A percentile compares a stretch with the other conserved stretches of the same genome.
Conservation (phyloP, 1,140 invertebrate genomes). For the Frieseomelitta varia region DNA sequence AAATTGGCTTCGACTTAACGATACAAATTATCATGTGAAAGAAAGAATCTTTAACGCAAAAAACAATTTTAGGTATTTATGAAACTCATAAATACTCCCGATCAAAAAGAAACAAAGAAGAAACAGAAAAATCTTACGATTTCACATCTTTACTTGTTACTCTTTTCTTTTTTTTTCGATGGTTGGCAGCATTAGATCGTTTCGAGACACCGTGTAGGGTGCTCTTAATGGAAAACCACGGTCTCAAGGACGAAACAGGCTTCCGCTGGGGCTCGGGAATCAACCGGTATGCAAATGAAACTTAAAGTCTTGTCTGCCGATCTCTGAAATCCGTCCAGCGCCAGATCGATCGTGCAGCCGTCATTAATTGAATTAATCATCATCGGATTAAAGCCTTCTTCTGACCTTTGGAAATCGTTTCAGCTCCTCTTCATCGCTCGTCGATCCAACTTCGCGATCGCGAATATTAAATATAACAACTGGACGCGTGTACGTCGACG, state of each 20-base stretch:
- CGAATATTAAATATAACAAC: neutral
- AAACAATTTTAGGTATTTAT: too few species aligned
- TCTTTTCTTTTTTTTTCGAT: too few species aligned
- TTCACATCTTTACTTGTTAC: too few species aligned
- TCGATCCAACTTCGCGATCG: neutral
- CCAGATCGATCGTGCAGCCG: slow-evolving; percentile 56
- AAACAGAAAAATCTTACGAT: too few species aligned
- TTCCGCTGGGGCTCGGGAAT: slow-evolving; percentile 30
- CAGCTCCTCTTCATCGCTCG: neutral
- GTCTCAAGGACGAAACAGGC: slow-evolving; percentile 11
- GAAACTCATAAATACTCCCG: too few species aligned
- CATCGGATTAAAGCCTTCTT: slow-evolving; percentile 43
- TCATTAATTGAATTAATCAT: slow-evolving; percentile 66
- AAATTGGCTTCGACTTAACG: too few species aligned
- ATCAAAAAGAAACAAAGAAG: too few species aligned
- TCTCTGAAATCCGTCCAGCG: slow-evolving; percentile 14
- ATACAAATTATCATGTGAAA: too few species aligned
- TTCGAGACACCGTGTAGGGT: slow-evolving; percentile 13
- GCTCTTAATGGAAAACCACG: slow-evolving; percentile 14
- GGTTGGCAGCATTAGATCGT: neutral
- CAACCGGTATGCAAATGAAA: slow-evolving; percentile 49
- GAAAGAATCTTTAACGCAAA: too few species aligned
- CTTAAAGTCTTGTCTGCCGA: slow-evolving; percentile 4
- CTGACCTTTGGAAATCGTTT: neutral
- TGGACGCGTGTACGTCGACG: neutral